A percentile compares a stretch with the other conserved stretches of the same genome.
These are phyloP conservation scores for Rhabditophanes sp. DNA, from an alignment of 2,888 invertebrate species.

Conservation along the genomic window DNA sequence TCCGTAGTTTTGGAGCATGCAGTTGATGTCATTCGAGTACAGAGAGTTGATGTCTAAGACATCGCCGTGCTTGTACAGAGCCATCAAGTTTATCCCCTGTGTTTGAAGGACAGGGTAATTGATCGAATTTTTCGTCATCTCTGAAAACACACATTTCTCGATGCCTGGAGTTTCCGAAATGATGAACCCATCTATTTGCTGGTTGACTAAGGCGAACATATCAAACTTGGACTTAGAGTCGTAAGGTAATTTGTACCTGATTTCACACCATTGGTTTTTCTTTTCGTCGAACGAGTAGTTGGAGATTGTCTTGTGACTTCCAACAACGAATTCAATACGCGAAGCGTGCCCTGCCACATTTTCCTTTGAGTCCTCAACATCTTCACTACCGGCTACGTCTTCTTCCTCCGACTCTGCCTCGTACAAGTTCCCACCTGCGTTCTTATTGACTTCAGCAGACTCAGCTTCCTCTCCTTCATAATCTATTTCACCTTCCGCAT, in stretches of 20 bases:
- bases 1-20: conserved; percentile 68
- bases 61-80: conserved; percentile 68
- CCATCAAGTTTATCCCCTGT: conserved; percentile 81
- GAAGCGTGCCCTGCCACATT: no score
- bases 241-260: conserved; percentile 55
- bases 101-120: conserved; percentile 58
- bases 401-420: conserved; percentile 44
- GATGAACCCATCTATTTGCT: conserved; percentile 53
- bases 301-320: conserved; percentile 49
- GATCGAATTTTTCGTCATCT: conserved; percentile 45
- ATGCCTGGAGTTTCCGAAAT: conserved; percentile 63
- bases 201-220: conserved; percentile 58
- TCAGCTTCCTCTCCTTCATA: conserved; percentile 31
- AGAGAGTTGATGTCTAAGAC: conserved; percentile 53
- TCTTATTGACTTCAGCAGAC: conserved; percentile 30
- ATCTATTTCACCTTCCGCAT: no score
- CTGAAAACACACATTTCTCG: conserved; percentile 65
- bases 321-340: no score
- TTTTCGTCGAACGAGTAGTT: conserved; percentile 63
- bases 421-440: conserved; percentile 32
- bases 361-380: conserved; percentile 16
- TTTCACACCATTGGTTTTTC: conserved; percentile 65
- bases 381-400: conserved; percentile 9
- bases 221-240: conserved; percentile 57
- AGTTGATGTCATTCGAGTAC: conserved; percentile 83